Percentiles rank a stretch among this genome's conserved stretches.
phyloP scores from a whole-genome alignment of 2,797 vertebrate species.

The Schizothorax lantsangensis region DNA sequence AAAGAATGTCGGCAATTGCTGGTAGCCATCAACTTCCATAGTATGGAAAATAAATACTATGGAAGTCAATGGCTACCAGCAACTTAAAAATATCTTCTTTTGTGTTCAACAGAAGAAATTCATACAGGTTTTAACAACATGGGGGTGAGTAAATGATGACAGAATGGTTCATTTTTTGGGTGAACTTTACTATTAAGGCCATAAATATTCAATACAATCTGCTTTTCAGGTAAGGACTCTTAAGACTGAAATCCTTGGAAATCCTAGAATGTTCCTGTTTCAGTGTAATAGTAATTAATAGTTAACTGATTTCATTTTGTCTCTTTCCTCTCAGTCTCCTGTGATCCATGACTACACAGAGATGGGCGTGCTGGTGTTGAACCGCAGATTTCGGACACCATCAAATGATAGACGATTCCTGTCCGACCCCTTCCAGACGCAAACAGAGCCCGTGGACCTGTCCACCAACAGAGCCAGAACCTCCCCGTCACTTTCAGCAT shows the following conservation, averaged over 20 bases:
- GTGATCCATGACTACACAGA: constrained; percentile 84
- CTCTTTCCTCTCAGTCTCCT: constrained; percentile 76
- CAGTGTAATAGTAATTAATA: neutral
- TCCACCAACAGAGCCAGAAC: constrained; percentile 87
- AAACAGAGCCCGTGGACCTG: constrained; percentile 89
- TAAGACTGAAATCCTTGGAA: neutral
- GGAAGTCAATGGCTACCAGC: neutral
- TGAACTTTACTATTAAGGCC: neutral
- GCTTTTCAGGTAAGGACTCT: neutral
- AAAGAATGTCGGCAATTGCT: neutral
- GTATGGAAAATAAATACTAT: neutral
- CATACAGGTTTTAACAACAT: too few species aligned
- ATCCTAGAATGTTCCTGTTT: neutral
- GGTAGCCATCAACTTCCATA: neutral
- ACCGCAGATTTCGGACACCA: constrained; percentile 86
- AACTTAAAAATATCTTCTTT: neutral
- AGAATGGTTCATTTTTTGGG: neutral
- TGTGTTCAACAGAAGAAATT: too few species aligned
- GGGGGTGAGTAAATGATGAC: neutral
- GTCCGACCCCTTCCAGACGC: constrained; percentile 85
- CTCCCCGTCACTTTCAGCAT: constrained; percentile 79
- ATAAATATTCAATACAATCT: neutral
- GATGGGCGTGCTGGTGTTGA: constrained; percentile 85
- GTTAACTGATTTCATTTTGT: neutral
- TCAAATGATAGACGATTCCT: constrained; percentile 79